Percentiles rank a stretch among this genome's conserved stretches.
phyloP scores from a whole-genome alignment of 2,113 vertebrate species.

The Macquaria ambigua region DNA sequence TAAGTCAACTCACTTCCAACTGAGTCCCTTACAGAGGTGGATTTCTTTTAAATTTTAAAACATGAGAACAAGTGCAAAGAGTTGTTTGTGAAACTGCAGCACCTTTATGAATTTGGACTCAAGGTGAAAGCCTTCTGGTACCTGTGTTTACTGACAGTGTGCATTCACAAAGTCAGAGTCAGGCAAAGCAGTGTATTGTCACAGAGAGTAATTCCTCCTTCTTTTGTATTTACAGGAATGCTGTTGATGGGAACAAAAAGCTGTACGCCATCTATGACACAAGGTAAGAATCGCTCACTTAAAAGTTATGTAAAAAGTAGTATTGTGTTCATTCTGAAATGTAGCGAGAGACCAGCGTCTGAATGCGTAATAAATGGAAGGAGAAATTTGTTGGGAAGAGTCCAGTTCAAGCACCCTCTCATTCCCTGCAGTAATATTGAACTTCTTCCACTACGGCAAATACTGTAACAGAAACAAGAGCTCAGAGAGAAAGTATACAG shows the following conservation, averaged over 20 bases:
- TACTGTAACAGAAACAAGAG: background rate
- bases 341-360: background rate
- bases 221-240: conserved; percentile 89
- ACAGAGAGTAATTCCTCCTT: conserved; percentile 20
- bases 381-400: conserved; percentile 28
- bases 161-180: background rate
- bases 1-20: background rate
- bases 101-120: background rate
- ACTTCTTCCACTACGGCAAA: conserved; percentile 17
- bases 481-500: conserved; percentile 1
- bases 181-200: background rate
- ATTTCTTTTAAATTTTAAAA: conserved; percentile 21
- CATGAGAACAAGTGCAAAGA: background rate
- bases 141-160: background rate
- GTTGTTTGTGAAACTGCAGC: conserved; percentile 4
- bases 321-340: conserved; percentile 2
- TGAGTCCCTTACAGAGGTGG: background rate
- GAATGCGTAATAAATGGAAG: conserved; percentile 45
- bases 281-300: conserved; percentile 84
- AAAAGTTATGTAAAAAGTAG: background rate
- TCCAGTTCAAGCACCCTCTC: conserved; percentile 24
- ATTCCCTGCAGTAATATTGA: conserved; percentile 45
- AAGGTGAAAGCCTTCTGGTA: background rate
- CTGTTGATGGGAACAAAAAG: conserved; percentile 93
- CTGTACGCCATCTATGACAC: conserved; percentile 95